These are phyloP conservation scores for Chamaetylas fuelleborni DNA, from an alignment of 2,113 vertebrate genomes.

Conservation along the genomic window DNA sequence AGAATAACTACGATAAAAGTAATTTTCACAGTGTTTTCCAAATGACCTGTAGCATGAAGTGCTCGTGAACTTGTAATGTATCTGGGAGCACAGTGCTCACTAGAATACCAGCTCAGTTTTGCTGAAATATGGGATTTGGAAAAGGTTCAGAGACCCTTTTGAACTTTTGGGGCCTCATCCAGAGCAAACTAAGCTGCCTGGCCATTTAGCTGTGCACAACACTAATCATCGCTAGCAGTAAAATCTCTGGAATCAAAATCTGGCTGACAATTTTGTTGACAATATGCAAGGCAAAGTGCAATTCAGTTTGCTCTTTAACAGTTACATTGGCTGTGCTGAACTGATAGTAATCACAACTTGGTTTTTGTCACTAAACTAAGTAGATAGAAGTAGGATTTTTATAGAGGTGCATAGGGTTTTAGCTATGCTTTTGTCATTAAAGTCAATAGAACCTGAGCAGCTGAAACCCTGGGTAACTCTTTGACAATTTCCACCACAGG, in stretches of 20 bases:
- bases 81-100: neutral
- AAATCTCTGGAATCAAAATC: conserved; percentile 40
- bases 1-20: neutral
- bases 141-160: neutral
- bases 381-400: conserved; percentile 54
- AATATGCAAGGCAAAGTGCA: neutral
- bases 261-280: conserved; percentile 17
- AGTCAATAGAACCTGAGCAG: conserved; percentile 35
- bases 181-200: neutral
- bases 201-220: neutral
- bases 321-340: conserved; percentile 16
- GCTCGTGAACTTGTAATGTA: neutral
- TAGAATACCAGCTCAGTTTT: neutral
- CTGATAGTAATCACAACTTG: conserved; percentile 55
- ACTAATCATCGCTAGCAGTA: neutral
- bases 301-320: conserved; percentile 20
- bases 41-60: neutral
- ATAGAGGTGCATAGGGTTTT: conserved; percentile 15
- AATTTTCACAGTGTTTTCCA: neutral
- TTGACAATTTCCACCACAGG: conserved; percentile 1
- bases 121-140: neutral
- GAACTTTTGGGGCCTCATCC: neutral
- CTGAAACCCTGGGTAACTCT: conserved; percentile 29
- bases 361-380: conserved; percentile 45
- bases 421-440: conserved; percentile 41